Base-by-base conservation (phyloP, 1,140 invertebrate species). In the Philopotamus ludificatus region DNA sequence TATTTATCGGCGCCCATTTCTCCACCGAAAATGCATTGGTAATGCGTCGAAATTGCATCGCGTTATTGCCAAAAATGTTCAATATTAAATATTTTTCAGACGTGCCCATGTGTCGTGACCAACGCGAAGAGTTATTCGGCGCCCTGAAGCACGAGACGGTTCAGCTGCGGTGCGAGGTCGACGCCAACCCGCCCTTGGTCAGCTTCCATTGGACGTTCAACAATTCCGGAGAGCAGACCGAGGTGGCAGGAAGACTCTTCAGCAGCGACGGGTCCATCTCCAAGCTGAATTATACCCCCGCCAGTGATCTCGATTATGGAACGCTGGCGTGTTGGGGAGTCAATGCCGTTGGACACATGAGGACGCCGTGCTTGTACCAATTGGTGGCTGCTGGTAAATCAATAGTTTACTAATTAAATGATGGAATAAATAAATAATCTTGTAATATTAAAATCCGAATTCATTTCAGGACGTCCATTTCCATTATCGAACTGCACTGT, bases 141-240 rank as follows among this genome's bases (percentile, higher is more conserved):
- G 92, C 91, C 3, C 79, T 93, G 58, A 91, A 92, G 73, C 89
- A 92, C 73, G 93, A 94, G 76, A 92, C 89, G 10, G 87, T 93
- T 10, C 83, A 86, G 41, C 77, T 95, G 63, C 84, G 86, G 67
- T 95, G 93, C 74, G 86, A 90, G 70, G 91, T 95, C 61, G 91
- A 93, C 70, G 88, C 92, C 65, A 92, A 94, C 73, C 93, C 93
- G 8, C 83, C 89, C 0, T 81, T 88, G 9, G 84, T 88, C 70
- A 86, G 86, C 74, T 94, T 92, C 75, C 89, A 91, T 66, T 93
- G 92, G 92, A 92, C 90, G 42, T 93, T 94, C 81, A 93, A 93
- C 79, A 92, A 91, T 74, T 91, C 90, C 42, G 89, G 90, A 7
- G 90, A 93, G 73, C 85, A 90, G 72, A 87, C 87, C 0, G 89